Base-by-base conservation (phyloP, 2,888 invertebrate species). In the Carpatolechia fugitivella region DNA sequence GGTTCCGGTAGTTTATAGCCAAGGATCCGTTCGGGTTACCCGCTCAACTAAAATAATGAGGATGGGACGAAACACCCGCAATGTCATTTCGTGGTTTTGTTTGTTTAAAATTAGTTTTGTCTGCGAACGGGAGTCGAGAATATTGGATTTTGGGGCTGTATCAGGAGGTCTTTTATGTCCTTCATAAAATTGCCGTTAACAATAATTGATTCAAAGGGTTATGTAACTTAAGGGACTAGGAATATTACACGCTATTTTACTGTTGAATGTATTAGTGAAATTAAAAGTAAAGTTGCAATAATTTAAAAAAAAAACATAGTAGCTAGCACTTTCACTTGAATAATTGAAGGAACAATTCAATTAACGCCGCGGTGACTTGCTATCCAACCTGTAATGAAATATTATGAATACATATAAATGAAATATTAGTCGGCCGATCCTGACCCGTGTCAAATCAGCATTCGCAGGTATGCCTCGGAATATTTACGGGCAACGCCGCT, bases 371-470 rank as follows among this genome's bases (percentile, higher is more conserved):
- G 73, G 67, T 70, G 75, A 78, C 71, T 78, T 75, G 74, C 80
- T 79, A 83, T 80, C 77, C 75, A 76, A 72, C 75, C 72, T 66
- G 69, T 76, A 77, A 80, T 79, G 81, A 24, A 3, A 24, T 24
- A 24, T 6, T 24, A 4, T 6, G n/a, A n/a, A n/a, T n/a, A n/a
- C n/a, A n/a, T n/a, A n/a, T n/a, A n/a, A 82, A 84, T 86, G 83
- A 85, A 86, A 87, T 85, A 85, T 82, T 80, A 84, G 78, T 20
- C 7, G 44, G 74, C 78, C 68, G 72, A 70, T 76, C 74, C 78
- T 85, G 86, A 87, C 87, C 87, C 87, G 74, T 82, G 86, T 87
- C 86, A 84, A 86, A 85, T 87, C 85, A 87, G 86, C 85, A 87
- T 85, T 85, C 77, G 76, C 85, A 86, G 86, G 86, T 85, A 87